Evolutionary conservation across 2,888 invertebrate species (phyloP), one percentile per base, ranked within the genome.

Genomic region (Lycophotia porphyrea): DNA sequence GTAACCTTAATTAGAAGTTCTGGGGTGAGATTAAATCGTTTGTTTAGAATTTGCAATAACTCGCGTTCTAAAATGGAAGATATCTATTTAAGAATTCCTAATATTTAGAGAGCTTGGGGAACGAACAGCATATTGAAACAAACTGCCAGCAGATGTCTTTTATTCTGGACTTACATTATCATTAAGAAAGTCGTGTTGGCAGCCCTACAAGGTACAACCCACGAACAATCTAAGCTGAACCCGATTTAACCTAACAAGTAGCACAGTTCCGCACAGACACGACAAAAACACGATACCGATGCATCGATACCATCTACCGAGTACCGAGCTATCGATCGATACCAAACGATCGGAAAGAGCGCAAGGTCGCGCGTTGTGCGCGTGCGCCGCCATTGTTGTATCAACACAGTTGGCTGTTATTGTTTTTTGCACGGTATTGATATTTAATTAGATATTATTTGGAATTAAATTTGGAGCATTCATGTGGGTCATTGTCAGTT

Each of bases 301-400:
- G 75, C 68, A 84, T 81, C 76, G 85, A 88, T 87, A 85, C 55
- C n/a, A 87, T 85, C 85, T 68, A 75, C 66, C 68, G 71, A 85
- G 70, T 55, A 78, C 58, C 44, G 68, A 84, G 67, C 73, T 74
- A 82, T 78, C 84, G 75, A 85, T 86, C 69, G 80, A 78, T 78
- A 76, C 75, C 36, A 64, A 65, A 74, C 77, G 78, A 89, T 89
- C 83, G 86, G 85, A 93, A 93, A 89, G 89, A 92, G 93, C 92
- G 91, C 94, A 94, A 94, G 94, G 94, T 91, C 93, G 90, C 86
- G 71, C 81, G 88, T 88, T 89, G 88, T 90, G 88, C 85, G 89
- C 91, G 84, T 82, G 88, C 91, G 88, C 89, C 88, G 67, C 89
- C 86, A 90, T 92, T 91, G 90, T 90, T 85, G 88, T 88, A 85